phyloP scores from a whole-genome alignment of 2,797 vertebrate species.

The Coccyzus lansbergi region DNA sequence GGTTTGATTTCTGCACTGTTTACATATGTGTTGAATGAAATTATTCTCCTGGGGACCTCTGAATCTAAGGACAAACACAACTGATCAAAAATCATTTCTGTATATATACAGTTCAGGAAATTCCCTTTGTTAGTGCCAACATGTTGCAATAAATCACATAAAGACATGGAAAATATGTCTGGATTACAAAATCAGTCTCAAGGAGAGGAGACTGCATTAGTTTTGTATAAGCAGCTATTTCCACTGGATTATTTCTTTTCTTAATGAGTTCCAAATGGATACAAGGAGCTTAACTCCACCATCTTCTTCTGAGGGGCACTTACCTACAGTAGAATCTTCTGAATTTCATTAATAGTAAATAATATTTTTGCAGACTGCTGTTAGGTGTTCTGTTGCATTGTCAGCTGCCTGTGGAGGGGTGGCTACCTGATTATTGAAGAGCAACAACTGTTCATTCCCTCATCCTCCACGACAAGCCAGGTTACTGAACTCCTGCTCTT shows the following conservation, averaged over 20 bases:
- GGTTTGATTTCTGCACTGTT: neutral
- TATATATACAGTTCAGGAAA: neutral
- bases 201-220: neutral
- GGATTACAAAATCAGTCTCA: slow-evolving; percentile 8
- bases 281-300: neutral
- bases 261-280: slow-evolving; percentile 9
- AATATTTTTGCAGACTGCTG: neutral
- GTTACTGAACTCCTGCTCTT: neutral
- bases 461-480: neutral
- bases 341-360: slow-evolving; percentile 26
- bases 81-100: neutral
- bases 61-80: neutral
- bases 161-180: neutral
- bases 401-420: neutral
- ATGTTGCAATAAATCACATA: neutral
- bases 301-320: neutral
- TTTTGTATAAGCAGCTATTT: slow-evolving; percentile 3
- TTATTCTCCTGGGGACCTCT: neutral
- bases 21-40: neutral
- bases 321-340: neutral
- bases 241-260: neutral
- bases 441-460: neutral
- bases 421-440: neutral
- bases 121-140: neutral
- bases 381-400: slow-evolving; percentile 4